Conservation (phyloP, 2,888 invertebrate genomes). For the Drosophila nr. medialis region DNA sequence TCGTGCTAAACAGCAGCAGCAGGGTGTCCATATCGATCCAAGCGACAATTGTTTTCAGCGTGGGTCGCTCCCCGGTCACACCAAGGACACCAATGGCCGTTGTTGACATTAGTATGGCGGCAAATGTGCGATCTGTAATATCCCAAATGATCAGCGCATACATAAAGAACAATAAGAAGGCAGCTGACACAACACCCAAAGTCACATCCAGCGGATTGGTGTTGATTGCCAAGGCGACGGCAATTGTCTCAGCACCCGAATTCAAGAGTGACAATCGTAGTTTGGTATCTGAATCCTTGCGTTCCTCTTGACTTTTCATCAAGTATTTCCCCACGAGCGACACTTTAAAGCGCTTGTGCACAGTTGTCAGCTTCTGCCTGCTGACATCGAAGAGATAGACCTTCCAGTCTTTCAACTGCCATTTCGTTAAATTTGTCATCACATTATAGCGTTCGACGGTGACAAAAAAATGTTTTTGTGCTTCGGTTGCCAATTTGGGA, state of each 20-base stretch:
- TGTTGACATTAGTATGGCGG: slow-evolving; percentile 86
- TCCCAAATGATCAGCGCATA: slow-evolving; percentile 92
- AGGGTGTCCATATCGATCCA: slow-evolving; percentile 91
- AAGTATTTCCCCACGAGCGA: not conserved
- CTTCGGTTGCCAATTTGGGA: not conserved
- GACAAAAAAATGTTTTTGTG: not conserved
- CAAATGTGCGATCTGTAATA: slow-evolving; percentile 87
- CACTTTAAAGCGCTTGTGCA: not conserved
- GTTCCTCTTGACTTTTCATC: not conserved
- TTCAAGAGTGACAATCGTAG: slow-evolving; percentile 12
- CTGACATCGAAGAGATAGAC: slow-evolving; percentile 4
- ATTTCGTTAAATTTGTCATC: slow-evolving; percentile 3
- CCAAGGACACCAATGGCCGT: slow-evolving; percentile 89
- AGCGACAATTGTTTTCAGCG: slow-evolving; percentile 87
- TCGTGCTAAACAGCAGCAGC: slow-evolving; percentile 90
- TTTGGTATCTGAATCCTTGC: slow-evolving; percentile 62
- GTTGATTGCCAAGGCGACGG: slow-evolving; percentile 85
- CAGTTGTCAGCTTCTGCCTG: not conserved
- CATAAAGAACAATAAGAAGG: slow-evolving; percentile 89
- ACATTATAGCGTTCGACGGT: not conserved
- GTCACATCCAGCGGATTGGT: slow-evolving; percentile 87
- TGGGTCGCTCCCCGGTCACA: slow-evolving; percentile 88
- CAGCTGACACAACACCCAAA: slow-evolving; percentile 90
- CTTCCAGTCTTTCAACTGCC: slow-evolving; percentile 17
- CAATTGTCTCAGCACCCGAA: not conserved